Evolutionary conservation across 1,140 invertebrate genomes (phyloP), one percentile per base, ranked within the genome.

Genomic region (Drosophila bifasciata): DNA sequence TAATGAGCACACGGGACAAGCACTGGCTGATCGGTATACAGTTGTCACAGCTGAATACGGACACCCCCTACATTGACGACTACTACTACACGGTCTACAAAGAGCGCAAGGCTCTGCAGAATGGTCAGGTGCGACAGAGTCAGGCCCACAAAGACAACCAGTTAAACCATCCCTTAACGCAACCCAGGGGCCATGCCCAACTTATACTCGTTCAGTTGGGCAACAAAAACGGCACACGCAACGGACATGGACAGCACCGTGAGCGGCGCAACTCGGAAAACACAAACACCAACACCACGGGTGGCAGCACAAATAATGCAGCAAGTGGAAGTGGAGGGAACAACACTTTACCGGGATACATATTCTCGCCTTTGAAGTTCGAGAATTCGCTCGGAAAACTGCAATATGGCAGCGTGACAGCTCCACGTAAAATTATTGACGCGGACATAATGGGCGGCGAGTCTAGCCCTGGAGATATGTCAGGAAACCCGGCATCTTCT

Each of bases 1-100:
- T 98, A 2, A 99, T 99, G 97, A 97, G 96, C 40, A 94, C 94
- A 66, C 93, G 95, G 41, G 97, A 99, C 83, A 98, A 98, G 86
- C 97, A 98, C 64, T 98, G 97, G 97, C 93, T 99, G 1, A 95
- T 97, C 48, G 97, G 97, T 89, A 98, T 99, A 81, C 97, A 98
- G 91, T 92, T 98, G 75, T 91, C 98, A 59, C 97, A 98, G 90
- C 92, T 98, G 0, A 96, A 96, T 73, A 96, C 96, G 1, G 96
- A 95, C 46, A 96, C 96, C 36, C 96, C 96, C 0, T 97, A 97
- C 85, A 94, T 96, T 72, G 96, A 97, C 79, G 96, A 97, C 90
- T 97, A 96, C 90, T 97, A 97, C 89, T 97, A 95, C 78, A 96
- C 95, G 36, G 96, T 95, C 28, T 94, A 94, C 77, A 93, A 93